Conservation (phyloP, 2,797 vertebrate genomes). For the Melanotaenia trifasciata region DNA sequence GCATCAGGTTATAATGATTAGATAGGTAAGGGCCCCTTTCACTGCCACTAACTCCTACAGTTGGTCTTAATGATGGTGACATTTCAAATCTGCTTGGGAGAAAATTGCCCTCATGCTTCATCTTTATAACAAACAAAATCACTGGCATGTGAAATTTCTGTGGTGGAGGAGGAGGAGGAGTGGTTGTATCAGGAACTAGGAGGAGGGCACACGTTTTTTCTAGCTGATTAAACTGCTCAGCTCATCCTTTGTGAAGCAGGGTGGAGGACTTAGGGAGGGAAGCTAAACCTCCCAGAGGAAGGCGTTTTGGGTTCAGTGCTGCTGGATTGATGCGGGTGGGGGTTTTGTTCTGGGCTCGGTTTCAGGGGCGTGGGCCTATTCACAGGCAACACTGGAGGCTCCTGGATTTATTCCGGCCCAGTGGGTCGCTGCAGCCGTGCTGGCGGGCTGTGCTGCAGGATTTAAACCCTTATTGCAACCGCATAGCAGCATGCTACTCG, state of each 20-base stretch:
- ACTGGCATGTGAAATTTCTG: constrained; percentile 72
- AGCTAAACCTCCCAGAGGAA: constrained; percentile 64
- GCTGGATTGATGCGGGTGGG: constrained; percentile 50
- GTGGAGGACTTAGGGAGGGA: constrained; percentile 31
- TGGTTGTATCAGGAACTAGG: constrained; percentile 54
- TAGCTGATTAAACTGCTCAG: constrained; percentile 76
- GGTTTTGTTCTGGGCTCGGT: constrained; percentile 60
- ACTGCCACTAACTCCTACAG: constrained; percentile 61
- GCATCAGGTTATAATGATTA: constrained; percentile 56
- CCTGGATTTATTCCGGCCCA: constrained; percentile 76
- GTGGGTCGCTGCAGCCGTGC: constrained; percentile 60
- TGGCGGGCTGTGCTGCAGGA: constrained; percentile 52
- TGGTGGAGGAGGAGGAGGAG: constrained; percentile 24
- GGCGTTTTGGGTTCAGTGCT: constrained; percentile 67
- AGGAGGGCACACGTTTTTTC: constrained; percentile 68
- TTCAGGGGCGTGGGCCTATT: constrained; percentile 67
- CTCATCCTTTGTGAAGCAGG: constrained; percentile 71
- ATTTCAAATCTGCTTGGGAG: constrained; percentile 74
- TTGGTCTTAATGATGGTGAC: constrained; percentile 75
- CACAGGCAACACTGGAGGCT: constrained; percentile 67
- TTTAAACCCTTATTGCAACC: constrained; percentile 59
- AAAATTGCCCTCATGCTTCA: constrained; percentile 57
- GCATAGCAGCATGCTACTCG: constrained; percentile 47
- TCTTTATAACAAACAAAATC: constrained; percentile 66
- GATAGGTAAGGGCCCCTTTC: constrained; percentile 38